Evolutionary conservation across 2,113 vertebrate species (phyloP).

Genomic region (Psammodynastes pulverulentus): DNA sequence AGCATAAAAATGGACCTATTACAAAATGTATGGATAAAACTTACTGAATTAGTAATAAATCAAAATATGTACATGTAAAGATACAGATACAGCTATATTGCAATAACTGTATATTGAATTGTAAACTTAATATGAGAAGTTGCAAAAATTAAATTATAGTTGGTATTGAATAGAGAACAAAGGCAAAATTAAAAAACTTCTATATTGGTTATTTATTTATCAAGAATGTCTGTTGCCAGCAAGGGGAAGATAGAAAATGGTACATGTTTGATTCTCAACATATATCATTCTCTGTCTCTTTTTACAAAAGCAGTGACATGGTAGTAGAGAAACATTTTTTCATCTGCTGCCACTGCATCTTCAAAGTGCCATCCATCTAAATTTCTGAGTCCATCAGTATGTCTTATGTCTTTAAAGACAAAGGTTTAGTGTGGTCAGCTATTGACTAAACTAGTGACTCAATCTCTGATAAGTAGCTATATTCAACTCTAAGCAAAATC

Average conservation of each 20-base stretch:
- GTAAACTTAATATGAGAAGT: not conserved
- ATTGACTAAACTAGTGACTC: not conserved
- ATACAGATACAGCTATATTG: not conserved
- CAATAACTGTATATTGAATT: not conserved
- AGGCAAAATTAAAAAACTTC: not conserved
- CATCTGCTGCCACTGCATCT: not conserved
- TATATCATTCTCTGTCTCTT: not conserved
- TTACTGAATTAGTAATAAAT: not conserved
- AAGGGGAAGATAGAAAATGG: not conserved
- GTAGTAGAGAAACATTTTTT: not conserved
- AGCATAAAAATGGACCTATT: not conserved
- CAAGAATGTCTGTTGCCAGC: not conserved
- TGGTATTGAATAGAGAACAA: not conserved
- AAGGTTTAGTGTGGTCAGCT: not conserved
- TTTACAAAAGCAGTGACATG: not conserved
- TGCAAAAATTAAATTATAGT: not conserved
- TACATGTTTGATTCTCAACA: not conserved
- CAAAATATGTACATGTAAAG: not conserved
- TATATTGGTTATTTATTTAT: not conserved
- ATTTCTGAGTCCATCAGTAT: slow-evolving; percentile 1
- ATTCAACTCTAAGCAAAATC: not conserved
- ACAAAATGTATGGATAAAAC: not conserved
- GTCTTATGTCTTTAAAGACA: not conserved
- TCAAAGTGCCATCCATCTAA: not conserved
- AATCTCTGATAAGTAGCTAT: not conserved